Percentiles rank a stretch among this genome's conserved stretches.
Evolutionary conservation across 2,113 vertebrate genomes (phyloP).

Genomic region (Oryzias javanicus): DNA sequence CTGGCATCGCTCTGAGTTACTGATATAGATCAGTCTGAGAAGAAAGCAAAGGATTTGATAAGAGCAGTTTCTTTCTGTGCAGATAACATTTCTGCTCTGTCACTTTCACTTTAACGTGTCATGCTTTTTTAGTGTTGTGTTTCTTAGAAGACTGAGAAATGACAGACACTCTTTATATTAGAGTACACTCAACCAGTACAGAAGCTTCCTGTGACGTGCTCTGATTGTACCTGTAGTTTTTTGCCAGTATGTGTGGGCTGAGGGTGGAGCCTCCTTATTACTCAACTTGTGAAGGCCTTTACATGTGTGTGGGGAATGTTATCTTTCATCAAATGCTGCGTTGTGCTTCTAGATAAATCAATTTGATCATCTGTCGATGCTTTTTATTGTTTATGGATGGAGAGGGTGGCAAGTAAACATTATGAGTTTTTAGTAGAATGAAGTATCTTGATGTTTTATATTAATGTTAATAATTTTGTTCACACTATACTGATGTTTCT

Average conservation of each 20-base stretch:
- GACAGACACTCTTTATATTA: slow-evolving; percentile 13
- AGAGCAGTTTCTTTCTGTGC: slow-evolving; percentile 2
- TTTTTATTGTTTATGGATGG: slow-evolving; percentile 9
- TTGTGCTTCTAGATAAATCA: slow-evolving; percentile 30
- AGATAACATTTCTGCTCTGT: slow-evolving; percentile 11
- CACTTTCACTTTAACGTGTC: slow-evolving; percentile 24
- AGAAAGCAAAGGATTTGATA: neutral
- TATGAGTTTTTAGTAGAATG: too few relatives aligned
- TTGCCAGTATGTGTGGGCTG: slow-evolving; percentile 35
- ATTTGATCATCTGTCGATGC: slow-evolving; percentile 36
- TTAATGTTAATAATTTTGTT: too few relatives aligned
- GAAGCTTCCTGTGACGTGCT: slow-evolving; percentile 19
- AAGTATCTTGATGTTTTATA: too few relatives aligned
- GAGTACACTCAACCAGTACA: slow-evolving; percentile 12
- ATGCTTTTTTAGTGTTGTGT: slow-evolving; percentile 6
- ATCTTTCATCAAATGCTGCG: slow-evolving; percentile 47
- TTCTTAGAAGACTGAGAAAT: slow-evolving; percentile 31
- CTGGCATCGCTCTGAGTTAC: neutral
- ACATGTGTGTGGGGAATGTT: slow-evolving; percentile 46
- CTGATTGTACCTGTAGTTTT: slow-evolving; percentile 6
- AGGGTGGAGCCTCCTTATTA: slow-evolving; percentile 63
- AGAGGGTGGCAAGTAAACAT: neutral
- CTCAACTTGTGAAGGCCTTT: slow-evolving; percentile 58
- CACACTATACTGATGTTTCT: too few relatives aligned
- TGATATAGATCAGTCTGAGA: neutral